These are phyloP conservation scores for Pristionchus mayeri DNA, from an alignment of 2,888 invertebrate species.

Conservation along the genomic window DNA sequence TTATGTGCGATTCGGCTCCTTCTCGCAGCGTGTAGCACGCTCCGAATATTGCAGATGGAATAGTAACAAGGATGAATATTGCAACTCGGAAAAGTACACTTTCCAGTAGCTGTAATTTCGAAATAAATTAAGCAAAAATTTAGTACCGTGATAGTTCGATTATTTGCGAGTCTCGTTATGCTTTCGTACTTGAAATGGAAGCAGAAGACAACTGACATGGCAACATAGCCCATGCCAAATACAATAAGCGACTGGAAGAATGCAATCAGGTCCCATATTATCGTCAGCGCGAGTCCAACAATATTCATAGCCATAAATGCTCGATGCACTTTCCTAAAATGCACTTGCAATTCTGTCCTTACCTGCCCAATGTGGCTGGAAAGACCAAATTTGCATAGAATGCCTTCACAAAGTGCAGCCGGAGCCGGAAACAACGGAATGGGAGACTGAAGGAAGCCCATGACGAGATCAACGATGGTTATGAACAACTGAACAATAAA, in stretches of 20 bases:
- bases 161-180: background rate
- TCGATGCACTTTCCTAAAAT: no score
- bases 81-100: background rate
- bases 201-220: background rate
- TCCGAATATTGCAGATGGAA: background rate
- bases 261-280: background rate
- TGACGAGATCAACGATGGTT: background rate
- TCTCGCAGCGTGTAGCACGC: background rate
- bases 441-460: background rate
- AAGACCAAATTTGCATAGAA: background rate
- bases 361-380: background rate
- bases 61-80: background rate
- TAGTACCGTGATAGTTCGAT: background rate
- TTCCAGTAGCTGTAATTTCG: background rate
- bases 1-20: background rate
- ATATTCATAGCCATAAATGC: no score
- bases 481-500: background rate
- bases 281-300: no score
- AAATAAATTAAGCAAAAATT: no score
- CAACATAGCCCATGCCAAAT: background rate
- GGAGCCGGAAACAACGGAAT: background rate
- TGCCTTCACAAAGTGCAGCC: background rate
- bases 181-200: background rate
- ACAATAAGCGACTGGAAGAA: background rate
- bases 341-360: no score